Conservation (phyloP, 1,140 invertebrate genomes). For the Aphaenogaster ashmeadi region DNA sequence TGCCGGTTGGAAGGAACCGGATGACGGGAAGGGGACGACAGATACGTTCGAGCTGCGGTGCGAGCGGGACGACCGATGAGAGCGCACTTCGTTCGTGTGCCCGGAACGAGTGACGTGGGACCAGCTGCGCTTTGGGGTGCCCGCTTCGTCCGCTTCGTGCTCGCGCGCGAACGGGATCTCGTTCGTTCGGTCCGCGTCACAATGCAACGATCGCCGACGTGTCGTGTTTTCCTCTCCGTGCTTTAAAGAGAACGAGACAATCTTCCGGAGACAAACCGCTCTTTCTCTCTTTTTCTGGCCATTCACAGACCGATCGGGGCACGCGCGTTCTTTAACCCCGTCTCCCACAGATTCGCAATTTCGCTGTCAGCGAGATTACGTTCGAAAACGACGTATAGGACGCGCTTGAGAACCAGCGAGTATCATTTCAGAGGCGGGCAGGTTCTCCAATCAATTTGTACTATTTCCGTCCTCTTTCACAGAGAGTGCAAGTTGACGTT, state of each 20-base stretch:
- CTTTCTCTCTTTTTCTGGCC: conserved; percentile 22
- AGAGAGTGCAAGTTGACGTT: neutral
- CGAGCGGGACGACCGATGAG: conserved; percentile 35
- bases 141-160: conserved; percentile 55
- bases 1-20: conserved; percentile 15
- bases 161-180: conserved; percentile 71
- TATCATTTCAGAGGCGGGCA: neutral
- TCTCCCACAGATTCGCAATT: conserved; percentile 38
- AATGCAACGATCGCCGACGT: conserved; percentile 70
- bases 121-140: conserved; percentile 73
- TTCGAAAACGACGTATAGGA: neutral
- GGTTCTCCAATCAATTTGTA: neutral
- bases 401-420: neutral
- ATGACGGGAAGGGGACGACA: neutral
- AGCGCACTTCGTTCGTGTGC: conserved; percentile 76
- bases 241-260: conserved; percentile 72
- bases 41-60: conserved; percentile 43
- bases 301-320: conserved; percentile 50
- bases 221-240: conserved; percentile 49
- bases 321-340: conserved; percentile 56
- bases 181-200: conserved; percentile 70
- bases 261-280: neutral
- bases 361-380: conserved; percentile 23
- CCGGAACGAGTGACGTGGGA: conserved; percentile 73
- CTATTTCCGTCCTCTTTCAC: neutral